Evolutionary conservation across 2,113 vertebrate genomes (phyloP).

Genomic region (Potamarius usumacintae): DNA sequence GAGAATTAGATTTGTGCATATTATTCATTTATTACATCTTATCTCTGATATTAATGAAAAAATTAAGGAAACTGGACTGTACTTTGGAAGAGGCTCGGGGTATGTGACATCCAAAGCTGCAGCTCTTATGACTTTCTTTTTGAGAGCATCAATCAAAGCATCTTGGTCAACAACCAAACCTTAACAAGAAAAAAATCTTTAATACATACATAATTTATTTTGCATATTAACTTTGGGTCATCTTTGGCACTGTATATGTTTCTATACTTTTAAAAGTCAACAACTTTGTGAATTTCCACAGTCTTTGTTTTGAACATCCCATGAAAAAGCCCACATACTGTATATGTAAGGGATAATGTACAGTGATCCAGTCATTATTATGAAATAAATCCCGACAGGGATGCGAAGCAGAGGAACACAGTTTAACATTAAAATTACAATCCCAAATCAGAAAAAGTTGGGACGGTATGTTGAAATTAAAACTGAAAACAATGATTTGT

Average conservation of each 20-base stretch:
- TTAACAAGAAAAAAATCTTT: slow-evolving; percentile 31
- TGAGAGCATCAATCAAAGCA: slow-evolving; percentile 67
- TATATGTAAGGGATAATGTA: too few relatives aligned
- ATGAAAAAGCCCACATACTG: too few relatives aligned
- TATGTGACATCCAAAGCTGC: slow-evolving; percentile 71
- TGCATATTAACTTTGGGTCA: not conserved
- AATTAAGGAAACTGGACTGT: not conserved
- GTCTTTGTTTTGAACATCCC: too few relatives aligned
- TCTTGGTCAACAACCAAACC: slow-evolving; percentile 72
- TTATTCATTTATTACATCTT: not conserved
- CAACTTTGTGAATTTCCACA: not conserved
- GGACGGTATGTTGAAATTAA: too few relatives aligned
- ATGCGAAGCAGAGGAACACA: too few relatives aligned
- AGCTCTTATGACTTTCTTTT: slow-evolving; percentile 55
- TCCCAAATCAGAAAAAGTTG: too few relatives aligned
- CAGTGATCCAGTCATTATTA: too few relatives aligned
- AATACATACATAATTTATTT: not conserved
- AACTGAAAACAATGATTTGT: too few relatives aligned
- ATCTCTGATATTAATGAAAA: not conserved
- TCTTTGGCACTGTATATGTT: not conserved
- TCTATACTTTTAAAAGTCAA: not conserved
- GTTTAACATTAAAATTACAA: too few relatives aligned
- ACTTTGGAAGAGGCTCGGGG: slow-evolving; percentile 74
- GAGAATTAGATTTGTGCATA: not conserved
- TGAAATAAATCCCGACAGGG: too few relatives aligned